Evolutionary conservation across 2,888 invertebrate genomes (phyloP).

Genomic region (Deroplatys truncata): DNA sequence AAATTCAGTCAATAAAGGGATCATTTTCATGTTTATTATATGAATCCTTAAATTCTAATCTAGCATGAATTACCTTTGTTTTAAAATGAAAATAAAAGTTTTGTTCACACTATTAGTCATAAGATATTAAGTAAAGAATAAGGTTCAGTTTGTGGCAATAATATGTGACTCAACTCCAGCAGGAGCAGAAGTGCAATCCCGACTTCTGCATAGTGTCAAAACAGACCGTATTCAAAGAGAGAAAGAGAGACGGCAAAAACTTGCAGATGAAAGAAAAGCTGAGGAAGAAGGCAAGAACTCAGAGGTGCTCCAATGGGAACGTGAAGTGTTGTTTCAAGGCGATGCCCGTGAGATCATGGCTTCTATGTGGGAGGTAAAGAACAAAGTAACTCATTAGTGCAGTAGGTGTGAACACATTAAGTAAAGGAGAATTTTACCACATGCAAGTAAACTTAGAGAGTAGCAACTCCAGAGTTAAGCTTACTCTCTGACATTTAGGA

Average conservation of each 20-base stretch:
- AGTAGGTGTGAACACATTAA: neutral
- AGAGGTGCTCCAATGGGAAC: slow-evolving; percentile 47
- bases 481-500: too few relatives aligned
- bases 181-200: neutral
- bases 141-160: neutral
- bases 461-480: too few relatives aligned
- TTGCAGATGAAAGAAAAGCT: neutral
- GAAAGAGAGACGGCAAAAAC: neutral
- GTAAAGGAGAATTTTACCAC: too few relatives aligned
- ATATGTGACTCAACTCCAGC: neutral
- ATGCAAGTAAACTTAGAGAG: too few relatives aligned
- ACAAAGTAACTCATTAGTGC: too few relatives aligned
- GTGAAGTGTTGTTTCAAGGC: slow-evolving; percentile 43
- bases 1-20: too few relatives aligned
- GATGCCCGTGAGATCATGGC: slow-evolving; percentile 44
- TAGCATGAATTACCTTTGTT: too few relatives aligned
- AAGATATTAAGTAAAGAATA: too few relatives aligned
- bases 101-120: too few relatives aligned
- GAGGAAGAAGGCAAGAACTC: slow-evolving; percentile 35
- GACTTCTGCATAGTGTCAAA: neutral
- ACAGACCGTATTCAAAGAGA: neutral
- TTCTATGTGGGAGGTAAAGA: slow-evolving; percentile 54
- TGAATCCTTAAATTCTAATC: too few relatives aligned
- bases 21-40: too few relatives aligned
- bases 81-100: too few relatives aligned